phyloP scores from a whole-genome alignment of 1,140 invertebrate species.

The Papilio helenus region DNA sequence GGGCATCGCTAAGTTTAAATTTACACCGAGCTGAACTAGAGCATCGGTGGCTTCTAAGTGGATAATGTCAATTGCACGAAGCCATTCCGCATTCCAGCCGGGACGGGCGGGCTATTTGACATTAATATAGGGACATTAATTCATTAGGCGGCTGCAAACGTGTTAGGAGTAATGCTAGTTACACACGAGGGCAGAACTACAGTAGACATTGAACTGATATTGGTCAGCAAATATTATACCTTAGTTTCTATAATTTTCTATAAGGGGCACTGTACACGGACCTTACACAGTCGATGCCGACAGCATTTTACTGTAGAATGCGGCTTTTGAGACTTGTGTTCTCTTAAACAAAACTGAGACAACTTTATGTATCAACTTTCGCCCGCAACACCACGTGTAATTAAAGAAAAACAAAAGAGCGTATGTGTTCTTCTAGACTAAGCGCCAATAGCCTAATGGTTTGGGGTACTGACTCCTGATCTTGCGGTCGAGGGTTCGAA shows the following conservation, averaged over 20 bases:
- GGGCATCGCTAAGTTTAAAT: slow-evolving; percentile 28
- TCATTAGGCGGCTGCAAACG: slow-evolving; percentile 58
- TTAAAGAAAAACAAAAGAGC: too few species aligned
- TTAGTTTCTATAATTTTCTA: background rate
- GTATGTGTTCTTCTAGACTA: too few species aligned
- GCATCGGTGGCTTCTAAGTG: slow-evolving; percentile 69
- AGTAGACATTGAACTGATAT: background rate
- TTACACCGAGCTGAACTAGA: slow-evolving; percentile 55
- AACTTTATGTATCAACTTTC: too few species aligned
- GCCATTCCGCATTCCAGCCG: slow-evolving; percentile 75
- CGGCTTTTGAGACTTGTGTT: too few species aligned
- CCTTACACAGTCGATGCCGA: background rate
- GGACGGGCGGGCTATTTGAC: slow-evolving; percentile 53
- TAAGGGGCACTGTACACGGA: background rate
- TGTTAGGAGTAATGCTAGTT: slow-evolving; percentile 28
- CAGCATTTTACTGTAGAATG: too few species aligned
- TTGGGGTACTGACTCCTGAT: too few species aligned
- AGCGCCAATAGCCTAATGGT: too few species aligned
- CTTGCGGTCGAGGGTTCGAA: too few species aligned
- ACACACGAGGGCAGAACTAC: background rate
- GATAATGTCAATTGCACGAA: slow-evolving; percentile 75
- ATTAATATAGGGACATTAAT: slow-evolving; percentile 70
- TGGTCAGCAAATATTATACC: background rate
- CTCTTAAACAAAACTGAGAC: too few species aligned
- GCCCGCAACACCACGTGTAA: too few species aligned